These are phyloP conservation scores for Erpornis zantholeuca DNA, from an alignment of 2,113 vertebrate species.

Conservation along the genomic window DNA sequence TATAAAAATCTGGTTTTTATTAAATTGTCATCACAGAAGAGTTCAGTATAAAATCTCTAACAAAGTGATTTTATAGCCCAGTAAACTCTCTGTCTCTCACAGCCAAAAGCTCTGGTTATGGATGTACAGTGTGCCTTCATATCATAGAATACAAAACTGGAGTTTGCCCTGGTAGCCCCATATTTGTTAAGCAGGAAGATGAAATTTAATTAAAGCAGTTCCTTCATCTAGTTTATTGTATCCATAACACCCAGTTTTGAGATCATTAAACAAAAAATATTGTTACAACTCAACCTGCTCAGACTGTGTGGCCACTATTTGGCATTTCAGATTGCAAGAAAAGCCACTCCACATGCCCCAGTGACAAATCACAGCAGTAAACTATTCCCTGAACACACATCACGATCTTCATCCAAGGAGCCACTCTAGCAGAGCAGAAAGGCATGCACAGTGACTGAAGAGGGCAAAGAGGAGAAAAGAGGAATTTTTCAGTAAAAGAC, in stretches of 20 bases:
- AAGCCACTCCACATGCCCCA: background rate
- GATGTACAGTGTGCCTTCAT: background rate
- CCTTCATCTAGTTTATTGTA: background rate
- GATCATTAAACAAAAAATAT: background rate
- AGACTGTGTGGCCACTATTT: fast-evolving
- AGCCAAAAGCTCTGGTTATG: background rate
- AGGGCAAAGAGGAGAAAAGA: background rate
- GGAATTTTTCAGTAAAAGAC: background rate
- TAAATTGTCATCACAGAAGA: conserved; percentile 17
- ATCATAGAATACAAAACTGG: background rate
- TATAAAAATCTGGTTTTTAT: conserved; percentile 9
- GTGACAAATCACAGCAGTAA: background rate
- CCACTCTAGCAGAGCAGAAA: background rate
- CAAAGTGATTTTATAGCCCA: background rate
- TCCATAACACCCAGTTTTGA: background rate
- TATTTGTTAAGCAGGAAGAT: background rate
- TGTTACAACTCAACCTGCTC: background rate
- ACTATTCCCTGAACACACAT: background rate
- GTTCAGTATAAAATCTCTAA: conserved; percentile 22
- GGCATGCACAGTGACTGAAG: background rate
- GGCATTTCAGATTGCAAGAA: background rate
- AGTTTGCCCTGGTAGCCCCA: background rate
- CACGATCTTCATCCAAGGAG: background rate
- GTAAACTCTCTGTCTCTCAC: background rate
- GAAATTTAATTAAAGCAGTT: background rate